Evolutionary conservation across 2,888 invertebrate species (phyloP).

Genomic region (Hypselothyrea guttata): DNA sequence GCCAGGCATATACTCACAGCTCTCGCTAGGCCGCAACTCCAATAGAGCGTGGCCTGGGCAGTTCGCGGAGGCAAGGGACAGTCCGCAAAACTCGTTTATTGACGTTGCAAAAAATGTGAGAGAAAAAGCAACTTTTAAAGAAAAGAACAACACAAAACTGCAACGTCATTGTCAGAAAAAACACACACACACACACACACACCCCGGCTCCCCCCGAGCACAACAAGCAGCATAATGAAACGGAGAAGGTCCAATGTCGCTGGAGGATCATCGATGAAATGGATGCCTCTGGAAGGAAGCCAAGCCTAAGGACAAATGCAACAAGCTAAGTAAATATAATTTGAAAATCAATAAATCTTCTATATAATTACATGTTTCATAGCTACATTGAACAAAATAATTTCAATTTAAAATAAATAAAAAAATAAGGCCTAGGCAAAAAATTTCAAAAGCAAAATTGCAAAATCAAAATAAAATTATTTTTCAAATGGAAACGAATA

Average conservation of each 20-base stretch:
- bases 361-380: too few species aligned
- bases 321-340: too few species aligned
- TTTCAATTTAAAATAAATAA: too few species aligned
- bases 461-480: too few species aligned
- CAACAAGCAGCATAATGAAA: background rate
- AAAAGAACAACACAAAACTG: conserved; percentile 41
- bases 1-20: too few species aligned
- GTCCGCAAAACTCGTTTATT: conserved; percentile 63
- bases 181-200: background rate
- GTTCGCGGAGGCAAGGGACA: conserved; percentile 28
- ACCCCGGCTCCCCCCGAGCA: too few species aligned
- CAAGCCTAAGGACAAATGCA: too few species aligned
- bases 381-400: too few species aligned
- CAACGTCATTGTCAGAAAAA: conserved; percentile 58
- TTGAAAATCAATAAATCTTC: too few species aligned
- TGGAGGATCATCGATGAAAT: conserved; percentile 28
- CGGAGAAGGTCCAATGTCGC: conserved; percentile 32
- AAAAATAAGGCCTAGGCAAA: too few species aligned
- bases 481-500: too few species aligned
- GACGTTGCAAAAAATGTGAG: conserved; percentile 42
- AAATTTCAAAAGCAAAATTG: too few species aligned
- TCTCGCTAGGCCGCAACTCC: conserved; percentile 26
- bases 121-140: conserved; percentile 1
- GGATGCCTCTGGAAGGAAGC: background rate
- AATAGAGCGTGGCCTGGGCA: conserved; percentile 63